Evolutionary conservation across 2,113 vertebrate genomes (phyloP).

Genomic region (Mirza zaza): DNA sequence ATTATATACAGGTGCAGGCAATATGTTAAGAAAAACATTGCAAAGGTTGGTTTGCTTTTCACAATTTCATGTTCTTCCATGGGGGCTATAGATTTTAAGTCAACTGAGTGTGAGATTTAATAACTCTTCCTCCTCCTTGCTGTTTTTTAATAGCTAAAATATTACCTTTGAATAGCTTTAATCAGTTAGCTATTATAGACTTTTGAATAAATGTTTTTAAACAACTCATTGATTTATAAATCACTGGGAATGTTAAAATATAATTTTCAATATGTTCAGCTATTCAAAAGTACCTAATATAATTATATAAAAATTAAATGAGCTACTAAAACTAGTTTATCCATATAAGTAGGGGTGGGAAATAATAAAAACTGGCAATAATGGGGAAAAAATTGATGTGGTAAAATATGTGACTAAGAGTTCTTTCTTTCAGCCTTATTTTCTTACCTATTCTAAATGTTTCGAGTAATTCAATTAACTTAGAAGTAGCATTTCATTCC

Average conservation of each 20-base stretch:
- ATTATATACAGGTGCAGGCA: slow-evolving; percentile 74
- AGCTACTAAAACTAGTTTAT: slow-evolving; percentile 33
- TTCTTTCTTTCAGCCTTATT: background rate
- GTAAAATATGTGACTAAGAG: slow-evolving; percentile 1
- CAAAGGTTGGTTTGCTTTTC: slow-evolving; percentile 56
- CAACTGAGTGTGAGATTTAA: slow-evolving; percentile 71
- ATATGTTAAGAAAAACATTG: slow-evolving; percentile 68
- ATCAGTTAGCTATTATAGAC: background rate
- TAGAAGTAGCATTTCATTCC: slow-evolving; percentile 23
- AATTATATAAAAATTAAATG: slow-evolving; percentile 56
- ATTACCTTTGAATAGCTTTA: slow-evolving; percentile 42
- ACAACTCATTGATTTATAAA: slow-evolving; percentile 37
- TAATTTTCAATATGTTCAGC: slow-evolving; percentile 26
- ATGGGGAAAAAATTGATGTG: background rate
- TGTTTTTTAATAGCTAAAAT: slow-evolving; percentile 56
- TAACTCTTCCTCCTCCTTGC: slow-evolving; percentile 54
- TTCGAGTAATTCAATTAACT: slow-evolving; percentile 21
- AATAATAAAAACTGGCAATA: background rate
- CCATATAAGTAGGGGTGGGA: background rate
- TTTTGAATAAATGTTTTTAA: slow-evolving; percentile 43
- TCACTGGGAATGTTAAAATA: slow-evolving; percentile 48
- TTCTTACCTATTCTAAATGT: slow-evolving; percentile 31
- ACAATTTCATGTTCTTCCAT: slow-evolving; percentile 53
- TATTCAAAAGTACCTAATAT: background rate
- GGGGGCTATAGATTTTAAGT: slow-evolving; percentile 68